Percentiles rank a stretch among this genome's conserved stretches.
Evolutionary conservation across 2,797 vertebrate species (phyloP).

Genomic region (Gallirallus australis): DNA sequence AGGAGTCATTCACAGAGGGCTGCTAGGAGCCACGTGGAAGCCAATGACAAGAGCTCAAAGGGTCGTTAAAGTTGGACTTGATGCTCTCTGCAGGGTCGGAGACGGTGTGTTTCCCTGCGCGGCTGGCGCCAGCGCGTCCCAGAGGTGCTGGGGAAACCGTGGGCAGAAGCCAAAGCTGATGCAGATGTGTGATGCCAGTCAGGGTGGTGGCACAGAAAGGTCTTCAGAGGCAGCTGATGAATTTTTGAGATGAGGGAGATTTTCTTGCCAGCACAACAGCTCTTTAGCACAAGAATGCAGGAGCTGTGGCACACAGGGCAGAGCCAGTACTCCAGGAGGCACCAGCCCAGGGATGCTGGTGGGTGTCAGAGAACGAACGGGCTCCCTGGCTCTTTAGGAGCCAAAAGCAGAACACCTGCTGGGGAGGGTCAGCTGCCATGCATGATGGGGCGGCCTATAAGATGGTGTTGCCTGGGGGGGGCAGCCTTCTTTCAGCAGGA

Average conservation of each 20-base stretch:
- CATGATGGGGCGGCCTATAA: not conserved
- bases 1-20: not conserved
- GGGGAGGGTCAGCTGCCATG: not conserved
- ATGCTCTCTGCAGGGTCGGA: not conserved
- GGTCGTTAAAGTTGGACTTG: not conserved
- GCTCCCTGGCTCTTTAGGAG: not conserved
- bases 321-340: accelerated
- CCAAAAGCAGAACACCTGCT: not conserved
- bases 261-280: accelerated
- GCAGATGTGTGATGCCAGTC: accelerated
- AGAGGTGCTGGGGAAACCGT: accelerated
- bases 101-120: accelerated
- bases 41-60: not conserved
- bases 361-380: accelerated
- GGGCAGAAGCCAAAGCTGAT: not conserved
- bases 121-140: accelerated
- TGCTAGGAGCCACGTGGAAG: not conserved
- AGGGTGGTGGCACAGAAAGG: accelerated
- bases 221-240: not conserved
- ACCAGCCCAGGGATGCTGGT: not conserved
- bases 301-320: accelerated
- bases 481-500: not conserved
- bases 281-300: accelerated
- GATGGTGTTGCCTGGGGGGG: not conserved
- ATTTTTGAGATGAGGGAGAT: no score